Percentiles rank a stretch among this genome's conserved stretches.
These are phyloP conservation scores for Notechis scutatus DNA, from an alignment of 2,113 vertebrate species.

Conservation along the genomic window DNA sequence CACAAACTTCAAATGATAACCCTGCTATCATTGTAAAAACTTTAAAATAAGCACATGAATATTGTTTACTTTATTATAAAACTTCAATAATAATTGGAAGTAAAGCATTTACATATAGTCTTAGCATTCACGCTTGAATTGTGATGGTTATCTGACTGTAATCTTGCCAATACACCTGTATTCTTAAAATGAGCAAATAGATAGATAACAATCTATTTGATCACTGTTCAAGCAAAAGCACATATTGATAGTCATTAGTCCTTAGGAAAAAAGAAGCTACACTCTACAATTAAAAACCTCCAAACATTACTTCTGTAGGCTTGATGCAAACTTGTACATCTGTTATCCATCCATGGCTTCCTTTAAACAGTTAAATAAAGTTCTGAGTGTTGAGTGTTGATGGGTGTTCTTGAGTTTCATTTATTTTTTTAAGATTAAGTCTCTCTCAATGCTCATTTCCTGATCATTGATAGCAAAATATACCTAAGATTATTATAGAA, in stretches of 20 bases:
- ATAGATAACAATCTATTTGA: neutral
- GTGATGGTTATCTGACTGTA: neutral
- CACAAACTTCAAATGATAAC: constrained; percentile 35
- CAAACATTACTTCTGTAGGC: neutral
- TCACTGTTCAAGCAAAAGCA: neutral
- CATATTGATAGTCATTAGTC: neutral
- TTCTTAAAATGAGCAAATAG: neutral
- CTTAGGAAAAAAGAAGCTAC: neutral
- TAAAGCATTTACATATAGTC: neutral
- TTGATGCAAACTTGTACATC: neutral
- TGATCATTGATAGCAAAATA: neutral
- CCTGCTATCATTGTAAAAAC: neutral
- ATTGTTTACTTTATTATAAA: neutral
- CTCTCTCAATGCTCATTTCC: neutral
- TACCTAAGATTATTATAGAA: neutral
- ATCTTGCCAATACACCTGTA: neutral
- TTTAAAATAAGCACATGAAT: neutral
- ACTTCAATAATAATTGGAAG: neutral
- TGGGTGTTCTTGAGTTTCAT: neutral
- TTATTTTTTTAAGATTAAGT: neutral
- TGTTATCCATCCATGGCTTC: neutral
- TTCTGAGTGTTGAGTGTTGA: neutral
- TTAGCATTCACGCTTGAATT: neutral
- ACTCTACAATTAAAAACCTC: neutral
- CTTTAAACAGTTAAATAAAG: neutral